A percentile compares a stretch with the other conserved stretches of the same genome.
phyloP scores from a whole-genome alignment of 2,797 vertebrate genomes.

The Acridotheres tristis region DNA sequence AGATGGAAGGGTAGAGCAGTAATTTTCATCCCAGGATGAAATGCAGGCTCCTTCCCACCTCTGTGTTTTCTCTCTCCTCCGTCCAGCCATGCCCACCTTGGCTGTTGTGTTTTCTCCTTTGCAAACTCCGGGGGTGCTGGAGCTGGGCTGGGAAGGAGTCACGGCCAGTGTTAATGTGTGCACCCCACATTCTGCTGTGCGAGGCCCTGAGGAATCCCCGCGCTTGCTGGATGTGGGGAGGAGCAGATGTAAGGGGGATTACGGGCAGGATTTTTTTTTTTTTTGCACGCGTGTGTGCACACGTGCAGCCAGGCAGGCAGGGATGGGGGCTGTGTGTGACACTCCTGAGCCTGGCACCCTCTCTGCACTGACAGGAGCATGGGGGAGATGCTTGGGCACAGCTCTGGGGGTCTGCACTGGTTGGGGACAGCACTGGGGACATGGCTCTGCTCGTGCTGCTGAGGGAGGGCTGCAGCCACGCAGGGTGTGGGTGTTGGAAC shows the following conservation, averaged over 20 bases:
- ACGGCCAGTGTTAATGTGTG: neutral
- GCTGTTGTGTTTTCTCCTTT: neutral
- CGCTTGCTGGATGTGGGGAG: neutral
- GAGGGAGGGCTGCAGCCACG: accelerated
- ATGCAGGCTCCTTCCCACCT: neutral
- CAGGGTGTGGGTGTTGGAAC: too few species aligned
- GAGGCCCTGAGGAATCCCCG: neutral
- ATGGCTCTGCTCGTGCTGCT: accelerated
- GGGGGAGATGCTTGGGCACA: neutral
- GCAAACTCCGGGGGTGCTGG: accelerated
- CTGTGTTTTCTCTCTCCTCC: neutral
- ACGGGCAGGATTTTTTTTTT: neutral
- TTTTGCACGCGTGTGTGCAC: neutral
- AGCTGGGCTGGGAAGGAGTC: neutral
- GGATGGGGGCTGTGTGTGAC: accelerated
- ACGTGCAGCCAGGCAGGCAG: neutral
- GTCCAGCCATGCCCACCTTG: neutral
- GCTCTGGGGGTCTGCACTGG: neutral
- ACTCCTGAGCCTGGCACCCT: neutral
- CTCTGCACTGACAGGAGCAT: accelerated
- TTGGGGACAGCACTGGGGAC: neutral
- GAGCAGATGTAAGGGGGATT: constrained; percentile 15
- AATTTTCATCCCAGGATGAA: accelerated
- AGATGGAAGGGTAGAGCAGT: neutral
- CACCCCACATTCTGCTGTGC: accelerated